Evolutionary conservation across 2,888 invertebrate genomes (phyloP).

Genomic region (Agonopterix alstromeriana): DNA sequence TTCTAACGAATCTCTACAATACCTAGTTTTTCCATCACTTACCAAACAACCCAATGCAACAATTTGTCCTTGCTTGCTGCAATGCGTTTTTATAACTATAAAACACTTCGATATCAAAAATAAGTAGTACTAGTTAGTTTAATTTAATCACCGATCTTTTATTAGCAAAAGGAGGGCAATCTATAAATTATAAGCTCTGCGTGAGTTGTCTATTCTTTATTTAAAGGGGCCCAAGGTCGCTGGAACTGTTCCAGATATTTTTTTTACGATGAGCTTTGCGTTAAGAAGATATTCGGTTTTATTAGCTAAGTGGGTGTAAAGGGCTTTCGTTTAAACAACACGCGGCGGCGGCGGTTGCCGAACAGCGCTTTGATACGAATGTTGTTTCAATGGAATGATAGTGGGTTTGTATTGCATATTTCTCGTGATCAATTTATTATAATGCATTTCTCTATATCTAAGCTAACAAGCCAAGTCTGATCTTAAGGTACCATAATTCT

Average conservation of each 20-base stretch:
- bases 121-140: neutral
- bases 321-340: constrained; percentile 17
- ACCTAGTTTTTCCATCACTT: too few relatives aligned
- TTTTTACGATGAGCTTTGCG: constrained; percentile 29
- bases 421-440: too few relatives aligned
- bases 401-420: too few relatives aligned
- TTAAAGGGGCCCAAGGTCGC: constrained; percentile 65
- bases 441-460: too few relatives aligned
- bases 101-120: neutral
- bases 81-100: neutral
- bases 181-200: constrained; percentile 52
- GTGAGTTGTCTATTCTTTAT: constrained; percentile 51
- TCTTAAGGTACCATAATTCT: too few relatives aligned
- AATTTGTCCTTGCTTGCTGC: too few relatives aligned
- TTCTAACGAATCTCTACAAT: too few relatives aligned
- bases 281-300: constrained; percentile 17
- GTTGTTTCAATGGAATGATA: too few relatives aligned
- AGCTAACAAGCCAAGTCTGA: too few relatives aligned
- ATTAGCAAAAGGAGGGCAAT: constrained; percentile 52
- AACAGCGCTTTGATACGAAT: too few relatives aligned
- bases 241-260: constrained; percentile 64
- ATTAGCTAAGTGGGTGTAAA: constrained; percentile 24
- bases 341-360: too few relatives aligned
- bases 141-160: constrained; percentile 19
- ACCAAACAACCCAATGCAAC: neutral